Conservation (phyloP, 2,888 invertebrate genomes). For the Myopa testacea region DNA sequence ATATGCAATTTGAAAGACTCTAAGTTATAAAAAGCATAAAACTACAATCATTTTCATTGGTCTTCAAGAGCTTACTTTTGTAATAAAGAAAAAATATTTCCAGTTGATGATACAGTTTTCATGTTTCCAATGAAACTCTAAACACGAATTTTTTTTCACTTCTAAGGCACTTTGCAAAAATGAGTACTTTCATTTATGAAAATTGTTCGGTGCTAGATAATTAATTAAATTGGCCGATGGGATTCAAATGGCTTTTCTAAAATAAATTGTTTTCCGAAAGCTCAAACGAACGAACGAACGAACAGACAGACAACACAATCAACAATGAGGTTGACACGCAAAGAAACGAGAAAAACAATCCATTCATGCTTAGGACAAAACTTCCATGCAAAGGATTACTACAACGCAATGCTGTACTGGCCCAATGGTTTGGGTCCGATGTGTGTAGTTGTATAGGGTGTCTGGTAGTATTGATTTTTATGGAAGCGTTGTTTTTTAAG, state of each 20-base stretch:
- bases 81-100: constrained; percentile 22
- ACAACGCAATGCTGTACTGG: constrained; percentile 7
- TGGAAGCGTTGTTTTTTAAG: constrained; percentile 39
- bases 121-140: background rate
- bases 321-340: constrained; percentile 27
- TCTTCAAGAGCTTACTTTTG: background rate
- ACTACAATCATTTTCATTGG: background rate
- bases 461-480: constrained; percentile 45
- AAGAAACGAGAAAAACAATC: constrained; percentile 14
- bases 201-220: constrained; percentile 11
- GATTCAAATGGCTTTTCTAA: background rate
- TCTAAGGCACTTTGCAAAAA: background rate
- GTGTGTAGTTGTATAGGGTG: constrained; percentile 8
- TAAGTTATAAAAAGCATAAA: no score
- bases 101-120: constrained; percentile 1
- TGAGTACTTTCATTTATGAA: constrained; percentile 19
- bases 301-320: background rate
- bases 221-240: background rate
- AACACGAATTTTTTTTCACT: background rate
- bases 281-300: background rate
- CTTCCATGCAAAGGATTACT: constrained; percentile 13
- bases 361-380: constrained; percentile 7
- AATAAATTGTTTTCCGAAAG: background rate
- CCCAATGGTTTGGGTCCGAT: background rate
- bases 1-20: no score